These are phyloP conservation scores for Strigops habroptila DNA, from an alignment of 2,113 vertebrate species.

Conservation along the genomic window DNA sequence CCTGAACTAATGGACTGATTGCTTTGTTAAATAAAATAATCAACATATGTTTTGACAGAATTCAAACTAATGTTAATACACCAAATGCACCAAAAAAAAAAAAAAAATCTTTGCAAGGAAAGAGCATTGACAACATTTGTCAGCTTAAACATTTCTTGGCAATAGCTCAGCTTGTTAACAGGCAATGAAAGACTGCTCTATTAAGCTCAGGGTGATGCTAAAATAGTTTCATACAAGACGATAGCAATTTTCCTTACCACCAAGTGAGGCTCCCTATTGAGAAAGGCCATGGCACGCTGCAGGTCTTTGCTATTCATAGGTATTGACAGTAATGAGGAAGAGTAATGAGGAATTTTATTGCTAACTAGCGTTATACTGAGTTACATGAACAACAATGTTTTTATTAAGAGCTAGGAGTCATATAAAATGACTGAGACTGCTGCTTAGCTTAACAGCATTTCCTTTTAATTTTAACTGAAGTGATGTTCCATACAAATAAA, in stretches of 20 bases:
- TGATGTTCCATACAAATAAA: not conserved
- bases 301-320: conserved; percentile 74
- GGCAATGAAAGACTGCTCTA: conserved; percentile 65
- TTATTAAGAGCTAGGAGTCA: conserved; percentile 55
- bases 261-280: conserved; percentile 65
- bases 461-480: conserved; percentile 48
- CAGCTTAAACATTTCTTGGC: conserved; percentile 50
- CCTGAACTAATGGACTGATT: not conserved
- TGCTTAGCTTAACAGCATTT: conserved; percentile 29
- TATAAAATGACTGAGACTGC: conserved; percentile 16
- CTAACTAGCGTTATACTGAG: conserved; percentile 6
- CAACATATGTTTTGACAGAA: conserved; percentile 3
- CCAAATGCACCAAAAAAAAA: not conserved
- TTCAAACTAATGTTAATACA: conserved; percentile 36
- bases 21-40: conserved; percentile 8
- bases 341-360: conserved; percentile 59
- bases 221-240: conserved; percentile 52
- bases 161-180: conserved; percentile 70
- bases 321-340: conserved; percentile 75
- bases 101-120: not conserved
- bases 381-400: conserved; percentile 4
- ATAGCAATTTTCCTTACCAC: conserved; percentile 69
- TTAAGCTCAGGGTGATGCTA: conserved; percentile 54
- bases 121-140: conserved; percentile 50
- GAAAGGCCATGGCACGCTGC: conserved; percentile 66